These are phyloP conservation scores for Siniperca undulata DNA, from an alignment of 2,797 vertebrate species.

Conservation along the genomic window DNA sequence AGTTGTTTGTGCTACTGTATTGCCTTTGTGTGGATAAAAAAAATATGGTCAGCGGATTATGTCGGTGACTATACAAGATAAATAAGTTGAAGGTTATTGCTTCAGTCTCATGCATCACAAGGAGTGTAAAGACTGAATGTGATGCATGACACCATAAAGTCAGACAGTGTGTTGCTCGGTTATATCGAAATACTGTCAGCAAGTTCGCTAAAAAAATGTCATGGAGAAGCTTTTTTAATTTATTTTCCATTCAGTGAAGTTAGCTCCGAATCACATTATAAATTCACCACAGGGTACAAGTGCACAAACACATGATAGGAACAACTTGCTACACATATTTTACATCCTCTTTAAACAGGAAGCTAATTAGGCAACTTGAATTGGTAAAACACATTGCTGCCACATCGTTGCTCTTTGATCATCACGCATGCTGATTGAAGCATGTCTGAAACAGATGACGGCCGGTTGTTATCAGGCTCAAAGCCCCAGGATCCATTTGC, in stretches of 20 bases:
- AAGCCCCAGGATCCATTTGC: constrained; percentile 80
- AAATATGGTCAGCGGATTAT: constrained; percentile 7
- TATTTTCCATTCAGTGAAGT: constrained; percentile 44
- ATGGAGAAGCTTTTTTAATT: constrained; percentile 20
- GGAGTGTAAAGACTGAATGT: constrained; percentile 23
- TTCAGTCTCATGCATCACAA: constrained; percentile 41
- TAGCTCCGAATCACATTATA: constrained; percentile 48
- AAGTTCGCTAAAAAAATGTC: constrained; percentile 25
- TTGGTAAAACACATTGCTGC: constrained; percentile 66
- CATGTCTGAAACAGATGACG: constrained; percentile 78
- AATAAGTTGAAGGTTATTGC: constrained; percentile 54
- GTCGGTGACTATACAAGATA: constrained; percentile 12
- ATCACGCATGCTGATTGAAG: constrained; percentile 76
- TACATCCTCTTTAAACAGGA: constrained; percentile 72
- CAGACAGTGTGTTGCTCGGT: constrained; percentile 17
- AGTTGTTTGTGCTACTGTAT: neutral
- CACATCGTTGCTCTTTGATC: constrained; percentile 73
- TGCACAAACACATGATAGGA: constrained; percentile 52
- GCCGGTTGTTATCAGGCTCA: constrained; percentile 67
- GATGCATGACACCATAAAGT: constrained; percentile 26
- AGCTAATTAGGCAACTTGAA: constrained; percentile 74
- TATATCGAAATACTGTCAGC: constrained; percentile 4
- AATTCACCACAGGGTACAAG: constrained; percentile 67
- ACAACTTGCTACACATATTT: constrained; percentile 69
- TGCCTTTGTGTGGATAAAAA: constrained; percentile 23